Percentiles rank a stretch among this genome's conserved stretches.
Evolutionary conservation across 1,140 invertebrate genomes (phyloP).

Genomic region (Acromyrmex heyeri): DNA sequence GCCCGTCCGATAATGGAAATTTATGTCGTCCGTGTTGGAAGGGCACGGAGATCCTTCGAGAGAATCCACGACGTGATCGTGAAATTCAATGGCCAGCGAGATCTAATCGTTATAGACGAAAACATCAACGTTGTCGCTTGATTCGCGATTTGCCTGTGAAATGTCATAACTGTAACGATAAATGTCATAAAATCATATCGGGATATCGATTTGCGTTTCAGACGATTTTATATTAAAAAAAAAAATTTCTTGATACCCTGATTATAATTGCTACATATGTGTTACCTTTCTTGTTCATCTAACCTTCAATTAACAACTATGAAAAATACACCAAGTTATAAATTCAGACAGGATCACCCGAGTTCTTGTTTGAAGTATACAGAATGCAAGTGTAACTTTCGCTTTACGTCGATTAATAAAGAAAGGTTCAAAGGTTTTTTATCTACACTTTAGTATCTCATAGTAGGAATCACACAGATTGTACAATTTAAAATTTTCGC

Average conservation of each 20-base stretch:
- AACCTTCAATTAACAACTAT: not conserved
- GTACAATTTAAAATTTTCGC: too few relatives aligned
- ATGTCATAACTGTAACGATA: slow-evolving; percentile 26
- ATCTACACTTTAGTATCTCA: too few relatives aligned
- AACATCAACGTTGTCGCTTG: slow-evolving; percentile 32
- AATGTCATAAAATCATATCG: slow-evolving; percentile 24
- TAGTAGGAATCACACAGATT: too few relatives aligned
- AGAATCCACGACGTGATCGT: slow-evolving; percentile 48
- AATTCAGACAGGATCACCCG: too few relatives aligned
- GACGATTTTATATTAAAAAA: not conserved
- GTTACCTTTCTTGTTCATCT: not conserved
- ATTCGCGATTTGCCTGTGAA: slow-evolving; percentile 57
- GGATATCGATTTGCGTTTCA: slow-evolving; percentile 8
- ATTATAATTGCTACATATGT: too few relatives aligned
- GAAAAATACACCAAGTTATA: too few relatives aligned
- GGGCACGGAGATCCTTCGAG: slow-evolving; percentile 15
- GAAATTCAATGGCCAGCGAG: slow-evolving; percentile 73
- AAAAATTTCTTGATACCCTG: not conserved
- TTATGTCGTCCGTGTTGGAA: slow-evolving; percentile 67
- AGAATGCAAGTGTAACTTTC: too few relatives aligned
- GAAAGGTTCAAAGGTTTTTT: too few relatives aligned
- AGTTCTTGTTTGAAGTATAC: too few relatives aligned
- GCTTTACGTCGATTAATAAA: too few relatives aligned
- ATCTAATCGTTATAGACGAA: slow-evolving; percentile 64
- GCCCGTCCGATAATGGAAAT: slow-evolving; percentile 74